Conservation (phyloP, 2,113 vertebrate species). For the Myrmecobius fasciatus region DNA sequence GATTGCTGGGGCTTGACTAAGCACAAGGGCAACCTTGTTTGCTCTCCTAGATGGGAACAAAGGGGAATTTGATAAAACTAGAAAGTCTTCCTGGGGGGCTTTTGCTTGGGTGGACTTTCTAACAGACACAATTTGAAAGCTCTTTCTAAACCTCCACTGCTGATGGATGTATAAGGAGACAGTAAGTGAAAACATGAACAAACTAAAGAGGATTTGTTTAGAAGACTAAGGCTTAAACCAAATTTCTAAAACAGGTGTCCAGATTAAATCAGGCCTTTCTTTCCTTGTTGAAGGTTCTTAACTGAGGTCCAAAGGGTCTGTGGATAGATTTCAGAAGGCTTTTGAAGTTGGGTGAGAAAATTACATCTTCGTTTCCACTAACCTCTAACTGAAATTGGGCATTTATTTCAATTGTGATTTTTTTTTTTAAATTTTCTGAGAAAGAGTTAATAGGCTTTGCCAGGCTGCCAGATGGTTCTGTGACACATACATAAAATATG, state of each 20-base stretch:
- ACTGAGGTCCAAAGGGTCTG: background rate
- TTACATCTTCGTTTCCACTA: background rate
- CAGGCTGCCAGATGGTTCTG: background rate
- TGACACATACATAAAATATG: background rate
- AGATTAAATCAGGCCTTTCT: background rate
- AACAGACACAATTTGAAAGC: background rate
- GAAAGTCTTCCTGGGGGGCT: background rate
- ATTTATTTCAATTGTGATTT: background rate
- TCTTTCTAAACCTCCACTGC: background rate
- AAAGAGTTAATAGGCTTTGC: background rate
- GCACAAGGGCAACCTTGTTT: constrained; percentile 19
- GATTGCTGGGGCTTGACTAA: constrained; percentile 45
- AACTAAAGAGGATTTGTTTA: background rate
- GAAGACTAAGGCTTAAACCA: background rate
- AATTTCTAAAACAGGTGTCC: background rate
- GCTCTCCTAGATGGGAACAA: background rate
- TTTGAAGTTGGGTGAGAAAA: background rate
- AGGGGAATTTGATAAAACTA: background rate
- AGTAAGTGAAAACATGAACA: background rate
- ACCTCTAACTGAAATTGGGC: background rate
- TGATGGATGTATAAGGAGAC: background rate
- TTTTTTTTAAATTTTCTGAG: background rate
- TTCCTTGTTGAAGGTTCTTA: background rate
- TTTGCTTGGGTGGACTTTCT: background rate
- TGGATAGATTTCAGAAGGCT: background rate